These are phyloP conservation scores for Drosophila testacea DNA, from an alignment of 2,888 invertebrate genomes.

Conservation along the genomic window DNA sequence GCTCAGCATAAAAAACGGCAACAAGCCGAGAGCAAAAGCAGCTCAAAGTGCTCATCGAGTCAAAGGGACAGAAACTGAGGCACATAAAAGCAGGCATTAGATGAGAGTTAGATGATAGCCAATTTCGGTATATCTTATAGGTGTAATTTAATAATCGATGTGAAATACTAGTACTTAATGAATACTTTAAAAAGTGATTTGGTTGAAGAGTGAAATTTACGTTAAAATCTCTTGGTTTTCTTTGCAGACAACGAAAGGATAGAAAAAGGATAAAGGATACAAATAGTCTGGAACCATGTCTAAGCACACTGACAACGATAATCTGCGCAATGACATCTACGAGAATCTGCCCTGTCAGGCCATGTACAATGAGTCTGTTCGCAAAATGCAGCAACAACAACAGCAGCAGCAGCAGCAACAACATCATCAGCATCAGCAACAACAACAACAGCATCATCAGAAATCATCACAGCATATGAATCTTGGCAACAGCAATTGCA, in stretches of 20 bases:
- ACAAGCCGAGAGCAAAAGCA: slow-evolving; percentile 19
- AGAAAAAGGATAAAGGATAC: slow-evolving; percentile 44
- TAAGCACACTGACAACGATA: slow-evolving; percentile 85
- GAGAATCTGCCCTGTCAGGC: slow-evolving; percentile 85
- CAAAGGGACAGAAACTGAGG: slow-evolving; percentile 20
- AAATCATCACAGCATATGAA: slow-evolving; percentile 62
- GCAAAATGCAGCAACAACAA: slow-evolving; percentile 84
- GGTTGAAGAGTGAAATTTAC: background rate
- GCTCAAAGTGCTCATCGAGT: slow-evolving; percentile 17
- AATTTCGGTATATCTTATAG: slow-evolving; percentile 1
- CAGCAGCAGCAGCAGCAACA: slow-evolving; percentile 45
- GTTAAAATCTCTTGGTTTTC: background rate
- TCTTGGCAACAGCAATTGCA: slow-evolving; percentile 59
- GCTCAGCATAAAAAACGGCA: slow-evolving; percentile 51
- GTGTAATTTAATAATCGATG: slow-evolving; percentile 22
- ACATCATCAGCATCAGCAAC: background rate
- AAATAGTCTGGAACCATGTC: slow-evolving; percentile 76
- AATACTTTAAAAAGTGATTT: background rate
- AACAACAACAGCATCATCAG: slow-evolving; percentile 58
- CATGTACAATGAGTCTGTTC: slow-evolving; percentile 85
- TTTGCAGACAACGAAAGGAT: slow-evolving; percentile 49
- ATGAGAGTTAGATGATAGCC: slow-evolving; percentile 9
- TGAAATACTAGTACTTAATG: background rate
- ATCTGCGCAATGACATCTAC: slow-evolving; percentile 85
- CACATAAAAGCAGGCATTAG: slow-evolving; percentile 37